Conservation (phyloP, 2,888 invertebrate species). For the Gandaritis pyraliata region DNA sequence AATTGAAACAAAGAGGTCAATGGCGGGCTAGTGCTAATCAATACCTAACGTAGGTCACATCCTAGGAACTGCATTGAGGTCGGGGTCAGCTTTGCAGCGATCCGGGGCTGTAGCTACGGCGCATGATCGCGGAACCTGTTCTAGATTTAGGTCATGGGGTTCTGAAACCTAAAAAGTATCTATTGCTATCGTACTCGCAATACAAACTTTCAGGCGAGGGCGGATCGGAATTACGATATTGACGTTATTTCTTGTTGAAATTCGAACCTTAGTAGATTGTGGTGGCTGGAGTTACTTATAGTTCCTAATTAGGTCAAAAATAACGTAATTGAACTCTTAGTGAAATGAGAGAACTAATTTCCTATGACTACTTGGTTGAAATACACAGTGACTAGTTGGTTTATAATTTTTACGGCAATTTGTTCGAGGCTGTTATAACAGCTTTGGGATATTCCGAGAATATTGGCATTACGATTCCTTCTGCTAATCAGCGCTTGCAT, state of each 20-base stretch:
- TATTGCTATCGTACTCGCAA: not conserved
- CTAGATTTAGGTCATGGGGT: not conserved
- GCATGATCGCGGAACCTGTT: not conserved
- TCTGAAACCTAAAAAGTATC: not conserved
- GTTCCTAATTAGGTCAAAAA: not conserved
- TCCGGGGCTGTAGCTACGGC: not conserved
- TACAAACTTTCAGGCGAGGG: not conserved
- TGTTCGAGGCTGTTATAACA: too few relatives aligned
- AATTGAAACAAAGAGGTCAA: constrained; percentile 1
- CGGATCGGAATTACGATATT: not conserved
- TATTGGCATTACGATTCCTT: too few relatives aligned
- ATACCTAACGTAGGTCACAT: not conserved
- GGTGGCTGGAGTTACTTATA: not conserved
- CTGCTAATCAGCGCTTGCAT: not conserved
- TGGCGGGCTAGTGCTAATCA: not conserved
- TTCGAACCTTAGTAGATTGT: not conserved
- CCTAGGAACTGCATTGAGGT: not conserved
- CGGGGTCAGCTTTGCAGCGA: constrained; percentile 1
- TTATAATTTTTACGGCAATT: too few relatives aligned
- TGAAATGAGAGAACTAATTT: too few relatives aligned
- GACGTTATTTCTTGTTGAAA: not conserved
- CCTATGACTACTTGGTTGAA: too few relatives aligned
- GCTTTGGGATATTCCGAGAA: too few relatives aligned
- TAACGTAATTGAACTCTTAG: not conserved
- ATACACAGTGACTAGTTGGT: too few relatives aligned